Conservation (phyloP, 2,888 invertebrate genomes). For the Oithona nana region DNA sequence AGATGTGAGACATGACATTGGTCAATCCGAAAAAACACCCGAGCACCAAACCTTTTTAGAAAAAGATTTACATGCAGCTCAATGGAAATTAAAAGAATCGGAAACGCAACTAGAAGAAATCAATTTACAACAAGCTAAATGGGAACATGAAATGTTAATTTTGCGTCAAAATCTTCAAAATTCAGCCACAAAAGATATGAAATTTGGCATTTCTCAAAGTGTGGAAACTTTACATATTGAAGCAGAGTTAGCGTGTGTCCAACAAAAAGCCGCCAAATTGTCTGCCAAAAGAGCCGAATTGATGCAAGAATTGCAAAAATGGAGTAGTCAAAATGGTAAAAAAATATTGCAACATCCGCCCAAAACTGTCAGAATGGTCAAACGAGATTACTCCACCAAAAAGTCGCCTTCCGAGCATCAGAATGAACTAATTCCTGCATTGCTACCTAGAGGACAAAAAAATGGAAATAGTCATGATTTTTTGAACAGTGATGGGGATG, state of each 20-base stretch:
- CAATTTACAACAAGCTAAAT: not conserved
- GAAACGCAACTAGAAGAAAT: conserved; percentile 3
- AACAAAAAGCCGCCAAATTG: conserved; percentile 11
- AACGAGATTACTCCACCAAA: not conserved
- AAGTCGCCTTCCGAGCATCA: not conserved
- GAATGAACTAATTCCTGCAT: not conserved
- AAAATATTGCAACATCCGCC: not conserved
- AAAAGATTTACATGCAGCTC: not conserved
- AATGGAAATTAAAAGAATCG: not conserved
- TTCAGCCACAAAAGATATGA: conserved; percentile 2
- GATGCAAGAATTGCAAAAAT: not conserved
- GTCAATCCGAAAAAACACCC: not conserved
- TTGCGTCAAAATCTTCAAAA: conserved; percentile 10
- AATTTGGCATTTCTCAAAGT: not conserved
- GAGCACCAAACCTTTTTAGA: not conserved
- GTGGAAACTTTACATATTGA: conserved; percentile 1
- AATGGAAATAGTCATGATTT: not conserved
- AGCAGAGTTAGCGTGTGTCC: not conserved
- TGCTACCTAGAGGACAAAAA: conserved; percentile 9
- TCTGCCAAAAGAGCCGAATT: not conserved
- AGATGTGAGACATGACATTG: not conserved
- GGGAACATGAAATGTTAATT: conserved; percentile 3
- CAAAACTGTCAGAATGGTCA: conserved; percentile 6
- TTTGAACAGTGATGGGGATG: not conserved
- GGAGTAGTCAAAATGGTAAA: not conserved